Evolutionary conservation across 2,888 invertebrate genomes (phyloP).

Genomic region (Entomobrya proxima): DNA sequence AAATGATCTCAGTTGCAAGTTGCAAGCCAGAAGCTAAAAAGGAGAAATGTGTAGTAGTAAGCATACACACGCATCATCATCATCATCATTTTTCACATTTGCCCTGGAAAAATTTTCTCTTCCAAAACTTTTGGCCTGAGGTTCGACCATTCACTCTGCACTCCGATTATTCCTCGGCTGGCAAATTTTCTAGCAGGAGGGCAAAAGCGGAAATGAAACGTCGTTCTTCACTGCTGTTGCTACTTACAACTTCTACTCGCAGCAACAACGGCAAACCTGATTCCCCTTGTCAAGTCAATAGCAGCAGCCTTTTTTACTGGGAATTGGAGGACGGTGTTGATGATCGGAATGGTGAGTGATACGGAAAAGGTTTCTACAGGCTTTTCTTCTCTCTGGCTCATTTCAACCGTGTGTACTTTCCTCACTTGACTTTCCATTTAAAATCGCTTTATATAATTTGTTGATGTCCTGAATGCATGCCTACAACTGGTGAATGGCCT

Average conservation of each 20-base stretch:
- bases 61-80: background rate
- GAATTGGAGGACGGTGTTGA: background rate
- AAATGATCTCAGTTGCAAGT: conserved; percentile 6
- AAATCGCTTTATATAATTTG: conserved; percentile 14
- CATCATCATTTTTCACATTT: background rate
- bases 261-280: background rate
- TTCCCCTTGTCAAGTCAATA: background rate
- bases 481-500: too few species aligned
- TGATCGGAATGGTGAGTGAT: conserved; percentile 9
- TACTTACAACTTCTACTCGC: background rate
- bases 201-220: conserved; percentile 56
- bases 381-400: background rate
- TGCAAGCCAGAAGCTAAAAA: background rate
- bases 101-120: background rate
- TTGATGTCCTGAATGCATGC: too few species aligned
- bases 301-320: background rate
- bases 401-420: background rate
- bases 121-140: conserved; percentile 4
- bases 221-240: background rate
- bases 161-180: background rate
- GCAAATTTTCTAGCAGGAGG: conserved; percentile 15
- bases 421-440: background rate
- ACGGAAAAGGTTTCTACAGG: conserved; percentile 3
- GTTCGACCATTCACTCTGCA: background rate
- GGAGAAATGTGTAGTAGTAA: background rate